Evolutionary conservation across 2,113 vertebrate genomes (phyloP).

Genomic region (Cinclus cinclus): DNA sequence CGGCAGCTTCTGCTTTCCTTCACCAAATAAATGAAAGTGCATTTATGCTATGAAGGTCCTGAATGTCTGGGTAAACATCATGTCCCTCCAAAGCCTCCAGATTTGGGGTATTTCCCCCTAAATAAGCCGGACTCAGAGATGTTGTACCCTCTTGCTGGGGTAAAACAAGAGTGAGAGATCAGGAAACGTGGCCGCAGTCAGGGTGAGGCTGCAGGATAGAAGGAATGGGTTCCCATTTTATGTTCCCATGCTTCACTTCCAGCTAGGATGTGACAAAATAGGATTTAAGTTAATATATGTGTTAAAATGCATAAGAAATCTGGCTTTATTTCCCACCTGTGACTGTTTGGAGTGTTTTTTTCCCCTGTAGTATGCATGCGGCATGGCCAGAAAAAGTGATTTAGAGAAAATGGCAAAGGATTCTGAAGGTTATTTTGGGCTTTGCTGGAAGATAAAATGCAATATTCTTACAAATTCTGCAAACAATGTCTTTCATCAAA

Average conservation of each 20-base stretch:
- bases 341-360: fast-evolving
- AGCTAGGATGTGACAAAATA: not conserved
- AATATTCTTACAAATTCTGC: not conserved
- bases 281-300: not conserved
- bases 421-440: not conserved
- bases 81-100: not conserved
- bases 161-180: not conserved
- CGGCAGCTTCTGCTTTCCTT: not conserved
- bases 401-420: not conserved
- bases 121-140: not conserved
- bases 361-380: fast-evolving
- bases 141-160: too few species aligned
- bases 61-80: not conserved
- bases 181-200: fast-evolving
- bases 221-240: not conserved
- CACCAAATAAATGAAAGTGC: not conserved
- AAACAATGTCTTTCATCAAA: not conserved
- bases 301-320: not conserved
- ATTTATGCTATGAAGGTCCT: not conserved
- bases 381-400: not conserved
- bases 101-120: not conserved
- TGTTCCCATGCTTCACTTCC: not conserved
- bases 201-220: not conserved
- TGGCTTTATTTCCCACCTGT: not conserved
- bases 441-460: not conserved